Evolutionary conservation across 2,888 invertebrate genomes (phyloP), one percentile per base, ranked within the genome.

Genomic region (Dynastes hyllus): DNA sequence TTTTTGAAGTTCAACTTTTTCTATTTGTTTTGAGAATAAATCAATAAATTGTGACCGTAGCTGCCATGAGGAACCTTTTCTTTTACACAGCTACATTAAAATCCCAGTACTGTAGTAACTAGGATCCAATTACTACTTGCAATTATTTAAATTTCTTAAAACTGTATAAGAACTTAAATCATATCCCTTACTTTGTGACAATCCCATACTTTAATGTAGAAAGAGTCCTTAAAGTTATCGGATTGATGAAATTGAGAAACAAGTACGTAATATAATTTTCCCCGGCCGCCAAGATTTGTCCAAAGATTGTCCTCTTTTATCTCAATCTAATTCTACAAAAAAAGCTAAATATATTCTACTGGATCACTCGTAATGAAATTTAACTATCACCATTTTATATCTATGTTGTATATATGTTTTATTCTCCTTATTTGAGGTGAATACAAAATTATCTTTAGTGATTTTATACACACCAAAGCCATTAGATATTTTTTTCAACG

Each of bases 381-480:
- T 73, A 55, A 51, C 61, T 73, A 73, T 73, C 29, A 29, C 69
- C 69, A 8, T 22, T 69, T 40, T 71, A 32, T 73, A n/a, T 73
- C 22, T 32, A 58, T 32, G 55, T 9, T 9, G 32, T 58, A 53
- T 63, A 53, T 50, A 58, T 69, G 2, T 70, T 13, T 70, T 70
- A 16, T 61, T 61, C 13, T 61, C 4, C 27, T n/a, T 2, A 63
- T 45, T 61, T 63, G 16, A 29, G 58, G 22, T 73, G 45, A 37
- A 73, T 66, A 65, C 50, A 65, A 27, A 51, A 67, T 55, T 67
- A 29, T n/a, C 16, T 55, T 51, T 22, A 13, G 55, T 65, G 50
- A 77, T 65, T 76, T 51, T 66, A 65, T 66, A 65, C 76, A 32
- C 76, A 73, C 40, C 61, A 61, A 73, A 73, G 58, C 40, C 73